phyloP scores from a whole-genome alignment of 2,797 vertebrate genomes.

The Sebastes wilsoni region DNA sequence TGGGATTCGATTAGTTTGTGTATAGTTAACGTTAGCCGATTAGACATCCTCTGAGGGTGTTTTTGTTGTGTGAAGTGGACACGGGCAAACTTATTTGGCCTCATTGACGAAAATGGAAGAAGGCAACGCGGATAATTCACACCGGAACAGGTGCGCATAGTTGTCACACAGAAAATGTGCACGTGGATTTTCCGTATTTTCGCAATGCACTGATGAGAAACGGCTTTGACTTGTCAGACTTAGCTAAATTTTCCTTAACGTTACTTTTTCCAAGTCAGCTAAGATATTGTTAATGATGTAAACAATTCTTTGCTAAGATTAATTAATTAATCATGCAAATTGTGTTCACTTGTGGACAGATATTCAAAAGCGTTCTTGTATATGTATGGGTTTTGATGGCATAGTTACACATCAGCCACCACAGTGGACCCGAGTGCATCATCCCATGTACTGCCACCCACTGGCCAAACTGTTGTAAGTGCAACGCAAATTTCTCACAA shows the following conservation, averaged over 20 bases:
- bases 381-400: background rate
- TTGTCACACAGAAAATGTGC: too few relatives aligned
- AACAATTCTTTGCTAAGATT: background rate
- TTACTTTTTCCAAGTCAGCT: background rate
- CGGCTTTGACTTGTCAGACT: background rate
- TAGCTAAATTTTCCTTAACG: background rate
- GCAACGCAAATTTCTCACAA: background rate
- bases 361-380: background rate
- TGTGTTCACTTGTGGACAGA: background rate
- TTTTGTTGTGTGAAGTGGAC: too few relatives aligned
- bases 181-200: too few relatives aligned
- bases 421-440: background rate
- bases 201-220: accelerated
- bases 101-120: too few relatives aligned
- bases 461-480: background rate
- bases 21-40: too few relatives aligned
- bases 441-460: background rate
- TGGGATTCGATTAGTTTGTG: too few relatives aligned
- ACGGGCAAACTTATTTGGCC: too few relatives aligned
- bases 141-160: too few relatives aligned
- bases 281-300: background rate
- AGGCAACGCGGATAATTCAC: too few relatives aligned
- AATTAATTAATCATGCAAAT: background rate
- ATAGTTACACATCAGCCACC: too few relatives aligned
- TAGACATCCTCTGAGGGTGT: too few relatives aligned